These are phyloP conservation scores for Achroia grisella DNA, from an alignment of 1,140 invertebrate species.

Conservation along the genomic window DNA sequence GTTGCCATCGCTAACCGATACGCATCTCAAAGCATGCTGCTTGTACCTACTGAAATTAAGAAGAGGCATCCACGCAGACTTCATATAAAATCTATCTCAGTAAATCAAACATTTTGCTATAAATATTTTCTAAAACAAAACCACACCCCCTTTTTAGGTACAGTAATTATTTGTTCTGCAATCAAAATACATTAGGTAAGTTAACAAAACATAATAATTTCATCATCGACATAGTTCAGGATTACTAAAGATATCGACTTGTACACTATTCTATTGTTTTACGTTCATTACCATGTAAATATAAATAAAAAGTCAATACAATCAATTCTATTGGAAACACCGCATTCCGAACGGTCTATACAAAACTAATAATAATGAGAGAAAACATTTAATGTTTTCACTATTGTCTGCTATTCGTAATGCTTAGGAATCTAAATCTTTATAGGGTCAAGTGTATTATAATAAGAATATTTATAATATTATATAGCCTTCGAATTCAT, in stretches of 20 bases:
- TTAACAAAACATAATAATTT: constrained; percentile 4
- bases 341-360: constrained; percentile 36
- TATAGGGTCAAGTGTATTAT: not conserved
- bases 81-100: no score
- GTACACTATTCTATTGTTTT: constrained; percentile 27
- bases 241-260: not conserved
- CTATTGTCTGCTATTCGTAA: constrained; percentile 10
- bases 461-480: no score
- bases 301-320: constrained; percentile 33
- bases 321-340: constrained; percentile 31
- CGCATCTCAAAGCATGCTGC: no score
- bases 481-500: no score
- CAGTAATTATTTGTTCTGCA: no score
- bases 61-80: no score
- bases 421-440: not conserved
- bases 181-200: no score
- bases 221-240: constrained; percentile 7
- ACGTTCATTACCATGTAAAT: constrained; percentile 28
- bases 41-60: no score
- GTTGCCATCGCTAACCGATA: no score
- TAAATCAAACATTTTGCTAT: no score
- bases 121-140: no score
- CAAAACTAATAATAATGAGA: constrained; percentile 23
- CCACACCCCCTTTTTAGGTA: no score
- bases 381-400: constrained; percentile 23